Evolutionary conservation across 1,140 invertebrate genomes (phyloP).

Genomic region (Drosophila subobscura): DNA sequence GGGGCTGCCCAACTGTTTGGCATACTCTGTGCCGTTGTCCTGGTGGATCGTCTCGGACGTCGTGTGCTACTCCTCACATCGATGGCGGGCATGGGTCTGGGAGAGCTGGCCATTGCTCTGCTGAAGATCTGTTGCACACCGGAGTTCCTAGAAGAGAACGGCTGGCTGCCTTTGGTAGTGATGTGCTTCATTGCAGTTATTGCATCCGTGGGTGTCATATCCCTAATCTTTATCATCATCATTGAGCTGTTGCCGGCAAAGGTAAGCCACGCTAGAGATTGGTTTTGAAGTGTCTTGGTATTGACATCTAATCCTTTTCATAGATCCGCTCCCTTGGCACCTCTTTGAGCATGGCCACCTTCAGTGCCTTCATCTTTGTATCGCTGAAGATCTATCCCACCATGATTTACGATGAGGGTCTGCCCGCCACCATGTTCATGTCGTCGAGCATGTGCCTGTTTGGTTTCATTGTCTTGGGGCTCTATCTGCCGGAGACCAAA

Average conservation of each 20-base stretch:
- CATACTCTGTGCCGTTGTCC: conserved; percentile 41
- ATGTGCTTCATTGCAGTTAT: conserved; percentile 59
- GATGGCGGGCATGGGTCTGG: conserved; percentile 58
- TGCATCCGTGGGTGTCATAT: conserved; percentile 55
- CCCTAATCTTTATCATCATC: conserved; percentile 62
- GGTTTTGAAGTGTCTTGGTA: neutral
- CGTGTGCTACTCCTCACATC: conserved; percentile 62
- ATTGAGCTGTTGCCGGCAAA: conserved; percentile 65
- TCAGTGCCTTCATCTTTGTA: conserved; percentile 65
- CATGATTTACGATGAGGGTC: conserved; percentile 61
- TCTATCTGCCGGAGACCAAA: conserved; percentile 74
- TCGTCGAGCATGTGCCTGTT: conserved; percentile 56
- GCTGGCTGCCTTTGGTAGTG: conserved; percentile 63
- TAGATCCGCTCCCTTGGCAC: conserved; percentile 71
- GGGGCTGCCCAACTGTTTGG: conserved; percentile 83
- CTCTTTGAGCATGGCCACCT: conserved; percentile 68
- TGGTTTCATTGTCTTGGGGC: conserved; percentile 64
- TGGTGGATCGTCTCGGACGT: conserved; percentile 66
- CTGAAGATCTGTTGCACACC: conserved; percentile 27
- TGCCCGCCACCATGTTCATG: conserved; percentile 67
- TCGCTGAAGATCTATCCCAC: conserved; percentile 69
- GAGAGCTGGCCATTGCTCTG: conserved; percentile 48
- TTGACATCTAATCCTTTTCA: neutral
- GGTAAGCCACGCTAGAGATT: conserved; percentile 36
- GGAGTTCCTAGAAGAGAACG: conserved; percentile 43